Evolutionary conservation across 2,888 invertebrate species (phyloP).

Genomic region (Andrena bucephala): DNA sequence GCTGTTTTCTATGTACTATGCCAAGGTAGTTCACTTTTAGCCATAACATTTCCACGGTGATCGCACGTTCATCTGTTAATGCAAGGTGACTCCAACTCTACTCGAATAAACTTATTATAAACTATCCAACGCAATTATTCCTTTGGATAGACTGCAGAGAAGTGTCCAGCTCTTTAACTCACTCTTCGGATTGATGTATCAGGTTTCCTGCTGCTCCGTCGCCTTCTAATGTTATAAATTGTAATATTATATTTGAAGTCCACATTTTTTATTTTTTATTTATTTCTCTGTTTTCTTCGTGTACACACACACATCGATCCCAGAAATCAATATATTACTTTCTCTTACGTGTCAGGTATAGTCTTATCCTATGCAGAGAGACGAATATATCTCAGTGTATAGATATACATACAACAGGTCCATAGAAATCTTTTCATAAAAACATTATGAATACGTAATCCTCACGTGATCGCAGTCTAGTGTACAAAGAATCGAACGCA

Average conservation of each 20-base stretch:
- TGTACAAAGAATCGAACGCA: constrained; percentile 39
- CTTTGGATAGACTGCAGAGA: constrained; percentile 14
- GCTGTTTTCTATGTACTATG: constrained; percentile 40
- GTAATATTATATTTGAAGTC: background rate
- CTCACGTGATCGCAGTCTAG: constrained; percentile 37
- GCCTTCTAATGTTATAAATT: background rate
- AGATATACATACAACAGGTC: constrained; percentile 49
- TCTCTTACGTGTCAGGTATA: constrained; percentile 39
- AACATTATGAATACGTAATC: constrained; percentile 46
- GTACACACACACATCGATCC: constrained; percentile 47
- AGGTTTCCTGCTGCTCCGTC: background rate
- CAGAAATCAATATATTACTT: constrained; percentile 62
- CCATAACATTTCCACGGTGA: constrained; percentile 20
- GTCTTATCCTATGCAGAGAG: constrained; percentile 46
- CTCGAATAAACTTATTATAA: constrained; percentile 57
- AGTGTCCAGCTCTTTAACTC: constrained; percentile 12
- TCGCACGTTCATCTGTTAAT: constrained; percentile 25
- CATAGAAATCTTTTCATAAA: constrained; percentile 54
- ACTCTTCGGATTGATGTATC: background rate
- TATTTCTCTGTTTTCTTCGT: constrained; percentile 48
- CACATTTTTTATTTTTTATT: constrained; percentile 26
- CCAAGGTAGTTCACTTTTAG: constrained; percentile 30
- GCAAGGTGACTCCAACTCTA: constrained; percentile 16
- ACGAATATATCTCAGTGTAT: constrained; percentile 42
- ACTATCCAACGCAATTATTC: background rate